Evolutionary conservation across 2,113 vertebrate genomes (phyloP).

Genomic region (Chauna torquata): DNA sequence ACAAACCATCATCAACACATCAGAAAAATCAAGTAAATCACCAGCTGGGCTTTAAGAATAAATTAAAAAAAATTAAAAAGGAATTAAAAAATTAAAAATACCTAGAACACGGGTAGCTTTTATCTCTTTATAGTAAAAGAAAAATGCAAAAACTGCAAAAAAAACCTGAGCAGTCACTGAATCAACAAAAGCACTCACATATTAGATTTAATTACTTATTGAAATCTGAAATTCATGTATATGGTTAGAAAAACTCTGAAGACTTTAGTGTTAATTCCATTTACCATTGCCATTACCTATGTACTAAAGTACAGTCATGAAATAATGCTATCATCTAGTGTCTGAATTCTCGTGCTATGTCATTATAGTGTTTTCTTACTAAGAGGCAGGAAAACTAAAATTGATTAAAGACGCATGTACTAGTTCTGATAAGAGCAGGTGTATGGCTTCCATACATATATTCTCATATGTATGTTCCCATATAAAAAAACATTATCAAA

Average conservation of each 20-base stretch:
- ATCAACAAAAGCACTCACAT: not conserved
- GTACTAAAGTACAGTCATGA: not conserved
- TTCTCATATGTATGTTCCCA: not conserved
- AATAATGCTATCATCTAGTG: not conserved
- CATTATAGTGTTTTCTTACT: not conserved
- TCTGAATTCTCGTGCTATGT: not conserved
- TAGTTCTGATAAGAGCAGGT: not conserved
- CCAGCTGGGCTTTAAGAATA: not conserved
- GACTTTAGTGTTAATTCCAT: not conserved
- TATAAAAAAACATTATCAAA: not conserved
- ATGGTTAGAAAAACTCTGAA: not conserved
- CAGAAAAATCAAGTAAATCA: not conserved
- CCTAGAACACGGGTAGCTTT: not conserved
- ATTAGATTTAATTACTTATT: not conserved
- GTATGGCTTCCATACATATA: rapidly evolving
- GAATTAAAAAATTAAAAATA: too few relatives aligned
- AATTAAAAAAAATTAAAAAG: not conserved
- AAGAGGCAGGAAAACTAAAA: not conserved
- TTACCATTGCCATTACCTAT: not conserved
- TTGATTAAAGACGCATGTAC: too few relatives aligned
- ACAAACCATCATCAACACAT: not conserved
- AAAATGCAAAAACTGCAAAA: not conserved
- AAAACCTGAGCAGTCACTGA: not conserved
- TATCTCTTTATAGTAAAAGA: not conserved
- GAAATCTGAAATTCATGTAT: not conserved